These are phyloP conservation scores for Odiellus spinosus DNA, from an alignment of 2,888 invertebrate genomes.

Conservation along the genomic window DNA sequence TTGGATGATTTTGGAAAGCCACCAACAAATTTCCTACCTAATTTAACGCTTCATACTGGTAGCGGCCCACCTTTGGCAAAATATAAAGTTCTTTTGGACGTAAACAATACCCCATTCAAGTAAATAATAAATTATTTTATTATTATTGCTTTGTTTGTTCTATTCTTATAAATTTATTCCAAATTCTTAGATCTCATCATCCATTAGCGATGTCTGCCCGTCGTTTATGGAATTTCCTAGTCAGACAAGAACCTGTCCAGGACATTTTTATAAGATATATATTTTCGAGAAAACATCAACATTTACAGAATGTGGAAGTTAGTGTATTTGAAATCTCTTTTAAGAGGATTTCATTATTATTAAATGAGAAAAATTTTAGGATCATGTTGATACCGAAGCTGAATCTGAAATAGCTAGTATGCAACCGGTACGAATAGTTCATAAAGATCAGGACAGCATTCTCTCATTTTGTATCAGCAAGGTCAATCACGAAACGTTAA, in stretches of 20 bases:
- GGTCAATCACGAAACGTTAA: slow-evolving; percentile 66
- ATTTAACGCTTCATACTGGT: slow-evolving; percentile 62
- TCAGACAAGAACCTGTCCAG: slow-evolving; percentile 80
- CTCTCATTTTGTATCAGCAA: slow-evolving; percentile 92
- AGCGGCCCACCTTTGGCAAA: slow-evolving; percentile 65
- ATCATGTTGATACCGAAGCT: background rate
- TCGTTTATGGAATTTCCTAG: slow-evolving; percentile 81
- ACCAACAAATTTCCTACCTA: slow-evolving; percentile 72
- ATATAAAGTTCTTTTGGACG: slow-evolving; percentile 77
- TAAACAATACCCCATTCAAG: slow-evolving; percentile 87
- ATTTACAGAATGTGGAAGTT: slow-evolving; percentile 6
- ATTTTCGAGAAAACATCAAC: slow-evolving; percentile 36
- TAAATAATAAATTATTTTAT: too few relatives aligned
- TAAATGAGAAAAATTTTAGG: background rate
- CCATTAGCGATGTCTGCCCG: slow-evolving; percentile 30
- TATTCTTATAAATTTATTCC: background rate
- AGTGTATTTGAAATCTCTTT: background rate
- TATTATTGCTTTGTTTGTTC: too few relatives aligned
- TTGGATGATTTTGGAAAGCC: slow-evolving; percentile 59
- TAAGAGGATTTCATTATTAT: background rate
- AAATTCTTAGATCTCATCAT: slow-evolving; percentile 15
- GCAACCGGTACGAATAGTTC: slow-evolving; percentile 75
- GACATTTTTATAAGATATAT: slow-evolving; percentile 90
- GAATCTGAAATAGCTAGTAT: background rate
- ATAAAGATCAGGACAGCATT: slow-evolving; percentile 97